phyloP scores from a whole-genome alignment of 2,797 vertebrate genomes.

The Danio kyathit region DNA sequence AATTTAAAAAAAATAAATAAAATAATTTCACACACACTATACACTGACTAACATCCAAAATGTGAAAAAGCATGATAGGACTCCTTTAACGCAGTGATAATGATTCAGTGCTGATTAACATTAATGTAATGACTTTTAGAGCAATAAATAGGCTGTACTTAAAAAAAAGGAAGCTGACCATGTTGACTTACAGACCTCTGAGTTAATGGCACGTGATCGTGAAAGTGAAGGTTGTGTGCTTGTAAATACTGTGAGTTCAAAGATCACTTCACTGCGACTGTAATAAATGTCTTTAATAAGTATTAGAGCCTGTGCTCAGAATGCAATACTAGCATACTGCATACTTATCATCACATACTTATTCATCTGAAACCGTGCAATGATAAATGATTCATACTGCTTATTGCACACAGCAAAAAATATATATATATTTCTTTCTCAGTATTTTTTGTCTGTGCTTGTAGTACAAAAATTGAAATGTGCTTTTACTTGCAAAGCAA shows the following conservation, averaged over 20 bases:
- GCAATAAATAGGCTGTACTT: background rate
- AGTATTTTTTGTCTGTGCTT: background rate
- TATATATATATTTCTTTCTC: background rate
- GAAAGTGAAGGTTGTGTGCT: background rate
- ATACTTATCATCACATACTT: background rate
- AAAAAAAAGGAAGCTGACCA: background rate
- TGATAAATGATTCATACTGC: background rate
- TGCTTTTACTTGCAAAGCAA: background rate
- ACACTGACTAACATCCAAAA: too few species aligned
- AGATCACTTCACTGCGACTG: background rate
- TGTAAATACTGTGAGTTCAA: background rate
- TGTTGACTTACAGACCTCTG: conserved; percentile 21
- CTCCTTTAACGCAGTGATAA: background rate
- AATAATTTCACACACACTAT: background rate
- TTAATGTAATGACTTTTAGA: background rate
- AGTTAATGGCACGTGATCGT: background rate
- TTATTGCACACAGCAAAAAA: background rate
- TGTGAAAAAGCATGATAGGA: too few species aligned
- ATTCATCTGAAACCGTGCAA: background rate
- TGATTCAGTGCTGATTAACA: background rate
- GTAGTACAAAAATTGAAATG: background rate
- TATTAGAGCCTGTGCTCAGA: conserved; percentile 7
- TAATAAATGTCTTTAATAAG: conserved; percentile 59
- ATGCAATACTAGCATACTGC: background rate
- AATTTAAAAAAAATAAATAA: background rate